phyloP scores from a whole-genome alignment of 2,113 vertebrate genomes.

The Amphiprion percula region DNA sequence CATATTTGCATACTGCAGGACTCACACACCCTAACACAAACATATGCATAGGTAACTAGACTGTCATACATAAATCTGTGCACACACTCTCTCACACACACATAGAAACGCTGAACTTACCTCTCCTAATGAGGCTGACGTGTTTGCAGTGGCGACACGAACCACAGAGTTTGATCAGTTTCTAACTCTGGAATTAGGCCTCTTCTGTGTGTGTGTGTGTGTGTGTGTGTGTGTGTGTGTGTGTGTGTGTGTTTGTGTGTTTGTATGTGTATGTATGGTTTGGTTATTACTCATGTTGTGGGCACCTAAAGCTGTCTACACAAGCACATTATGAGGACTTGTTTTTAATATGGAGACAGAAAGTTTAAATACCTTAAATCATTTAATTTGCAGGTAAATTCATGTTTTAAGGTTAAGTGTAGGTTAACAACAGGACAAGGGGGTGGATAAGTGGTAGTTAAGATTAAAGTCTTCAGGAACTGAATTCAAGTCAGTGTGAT shows the following conservation, averaged over 20 bases:
- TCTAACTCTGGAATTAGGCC: constrained; percentile 46
- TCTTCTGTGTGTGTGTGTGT: constrained; percentile 3
- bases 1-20: constrained; percentile 6
- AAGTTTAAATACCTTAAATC: too few relatives aligned
- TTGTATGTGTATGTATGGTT: too few relatives aligned
- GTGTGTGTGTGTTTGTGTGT: not conserved
- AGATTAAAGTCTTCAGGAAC: too few relatives aligned
- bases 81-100: not conserved
- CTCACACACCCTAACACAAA: constrained; percentile 9
- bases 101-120: constrained; percentile 5
- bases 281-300: too few relatives aligned
- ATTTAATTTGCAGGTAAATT: too few relatives aligned
- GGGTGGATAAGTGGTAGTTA: too few relatives aligned
- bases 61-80: constrained; percentile 12
- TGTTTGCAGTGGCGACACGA: constrained; percentile 48
- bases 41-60: constrained; percentile 25
- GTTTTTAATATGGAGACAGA: too few relatives aligned
- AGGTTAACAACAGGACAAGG: too few relatives aligned
- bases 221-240: constrained; percentile 2
- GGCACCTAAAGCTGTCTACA: too few relatives aligned
- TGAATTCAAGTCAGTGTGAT: too few relatives aligned
- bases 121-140: constrained; percentile 47
- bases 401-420: too few relatives aligned
- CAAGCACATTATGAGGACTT: too few relatives aligned
- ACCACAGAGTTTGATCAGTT: constrained; percentile 56